Percentiles rank a stretch among this genome's conserved stretches.
Evolutionary conservation across 2,113 vertebrate species (phyloP).

Genomic region (Phoxinus phoxinus): DNA sequence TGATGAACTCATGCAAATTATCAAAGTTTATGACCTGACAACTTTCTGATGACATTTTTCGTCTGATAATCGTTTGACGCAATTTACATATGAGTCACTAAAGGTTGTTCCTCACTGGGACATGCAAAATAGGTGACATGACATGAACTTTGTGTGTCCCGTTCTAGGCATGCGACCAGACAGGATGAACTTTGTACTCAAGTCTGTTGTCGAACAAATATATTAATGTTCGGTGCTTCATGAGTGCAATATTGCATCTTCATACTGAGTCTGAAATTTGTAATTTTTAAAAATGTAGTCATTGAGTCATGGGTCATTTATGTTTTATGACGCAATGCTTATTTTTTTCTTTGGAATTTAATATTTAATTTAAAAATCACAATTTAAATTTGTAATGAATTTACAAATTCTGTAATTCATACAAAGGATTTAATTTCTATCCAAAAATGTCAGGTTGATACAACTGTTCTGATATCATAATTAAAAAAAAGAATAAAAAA

Average conservation of each 20-base stretch:
- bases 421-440: background rate
- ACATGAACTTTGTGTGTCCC: background rate
- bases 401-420: background rate
- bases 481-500: background rate
- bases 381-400: background rate
- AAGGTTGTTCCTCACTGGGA: background rate
- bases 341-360: background rate
- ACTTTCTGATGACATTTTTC: background rate
- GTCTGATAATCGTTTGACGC: slow-evolving; percentile 6
- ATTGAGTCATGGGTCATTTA: background rate
- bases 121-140: background rate
- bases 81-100: slow-evolving; percentile 9
- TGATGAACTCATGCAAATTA: background rate
- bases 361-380: background rate
- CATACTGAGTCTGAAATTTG: background rate
- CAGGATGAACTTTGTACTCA: background rate
- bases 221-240: background rate
- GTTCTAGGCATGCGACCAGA: slow-evolving; percentile 1
- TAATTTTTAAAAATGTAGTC: background rate
- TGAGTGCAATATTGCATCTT: background rate
- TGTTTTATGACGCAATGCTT: background rate
- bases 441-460: background rate
- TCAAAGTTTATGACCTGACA: background rate
- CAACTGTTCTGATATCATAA: background rate
- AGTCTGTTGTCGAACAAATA: background rate